phyloP scores from a whole-genome alignment of 2,797 vertebrate species.

The Acanthornis magna region DNA sequence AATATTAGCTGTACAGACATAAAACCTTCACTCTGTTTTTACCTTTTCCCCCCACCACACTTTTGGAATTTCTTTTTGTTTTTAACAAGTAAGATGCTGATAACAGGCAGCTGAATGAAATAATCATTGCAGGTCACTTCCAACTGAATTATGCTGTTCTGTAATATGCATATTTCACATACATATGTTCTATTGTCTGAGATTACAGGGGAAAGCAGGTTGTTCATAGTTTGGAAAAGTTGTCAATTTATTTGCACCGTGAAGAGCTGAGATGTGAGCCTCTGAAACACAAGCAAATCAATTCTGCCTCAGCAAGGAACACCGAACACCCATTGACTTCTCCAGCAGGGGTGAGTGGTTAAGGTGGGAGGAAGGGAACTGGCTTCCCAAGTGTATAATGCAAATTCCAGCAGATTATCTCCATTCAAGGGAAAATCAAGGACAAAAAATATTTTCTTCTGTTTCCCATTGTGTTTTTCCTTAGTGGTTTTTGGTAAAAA shows the following conservation, averaged over 20 bases:
- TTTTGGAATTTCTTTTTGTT: background rate
- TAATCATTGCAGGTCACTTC: background rate
- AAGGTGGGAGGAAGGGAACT: background rate
- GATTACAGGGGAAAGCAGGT: background rate
- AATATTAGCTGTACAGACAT: background rate
- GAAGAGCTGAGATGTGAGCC: background rate
- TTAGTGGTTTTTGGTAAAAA: background rate
- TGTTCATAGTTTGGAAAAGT: background rate
- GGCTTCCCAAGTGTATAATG: background rate
- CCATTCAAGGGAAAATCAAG: conserved; percentile 29
- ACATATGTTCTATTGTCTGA: background rate
- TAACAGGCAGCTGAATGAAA: background rate
- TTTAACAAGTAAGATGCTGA: background rate
- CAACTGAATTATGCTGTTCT: background rate
- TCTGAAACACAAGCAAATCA: conserved; percentile 8
- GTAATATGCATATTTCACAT: background rate
- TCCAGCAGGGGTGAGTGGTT: conserved; percentile 39
- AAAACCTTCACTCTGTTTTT: background rate
- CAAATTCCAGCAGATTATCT: conserved; percentile 3
- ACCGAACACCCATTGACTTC: background rate
- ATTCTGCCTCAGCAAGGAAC: conserved; percentile 39
- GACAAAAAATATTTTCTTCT: background rate
- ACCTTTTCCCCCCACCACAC: fast-evolving
- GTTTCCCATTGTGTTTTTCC: background rate
- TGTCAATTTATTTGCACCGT: background rate